These are phyloP conservation scores for Chaetops frenatus DNA, from an alignment of 2,113 vertebrate species.

Conservation along the genomic window DNA sequence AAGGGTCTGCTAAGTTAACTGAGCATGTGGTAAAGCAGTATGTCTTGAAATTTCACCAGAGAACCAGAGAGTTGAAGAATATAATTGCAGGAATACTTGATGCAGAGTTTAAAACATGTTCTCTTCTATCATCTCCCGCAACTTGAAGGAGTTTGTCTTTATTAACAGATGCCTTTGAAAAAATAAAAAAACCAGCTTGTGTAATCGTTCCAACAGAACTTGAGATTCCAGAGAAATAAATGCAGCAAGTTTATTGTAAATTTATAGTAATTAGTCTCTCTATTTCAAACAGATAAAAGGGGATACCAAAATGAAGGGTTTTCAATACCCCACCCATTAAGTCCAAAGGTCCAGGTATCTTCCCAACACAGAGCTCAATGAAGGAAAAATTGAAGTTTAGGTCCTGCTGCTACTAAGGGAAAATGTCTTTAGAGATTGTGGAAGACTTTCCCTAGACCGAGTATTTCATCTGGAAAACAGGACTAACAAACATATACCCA, in stretches of 20 bases:
- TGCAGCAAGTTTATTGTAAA: not conserved
- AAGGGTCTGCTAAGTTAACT: not conserved
- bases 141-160: not conserved
- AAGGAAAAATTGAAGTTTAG: not conserved
- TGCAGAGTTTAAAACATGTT: not conserved
- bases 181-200: not conserved
- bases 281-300: not conserved
- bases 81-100: not conserved
- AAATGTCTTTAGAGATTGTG: not conserved
- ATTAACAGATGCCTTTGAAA: not conserved
- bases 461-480: not conserved
- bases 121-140: not conserved
- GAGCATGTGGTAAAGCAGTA: not conserved
- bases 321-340: not conserved
- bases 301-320: not conserved
- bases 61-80: not conserved
- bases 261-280: not conserved
- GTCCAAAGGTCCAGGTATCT: not conserved
- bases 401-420: not conserved
- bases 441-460: not conserved
- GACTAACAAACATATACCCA: not conserved
- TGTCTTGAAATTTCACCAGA: not conserved
- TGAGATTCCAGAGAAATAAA: not conserved
- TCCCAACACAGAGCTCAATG: not conserved
- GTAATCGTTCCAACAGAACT: not conserved